phyloP scores from a whole-genome alignment of 2,888 invertebrate genomes.

The Chrysotoxum bicinctum region DNA sequence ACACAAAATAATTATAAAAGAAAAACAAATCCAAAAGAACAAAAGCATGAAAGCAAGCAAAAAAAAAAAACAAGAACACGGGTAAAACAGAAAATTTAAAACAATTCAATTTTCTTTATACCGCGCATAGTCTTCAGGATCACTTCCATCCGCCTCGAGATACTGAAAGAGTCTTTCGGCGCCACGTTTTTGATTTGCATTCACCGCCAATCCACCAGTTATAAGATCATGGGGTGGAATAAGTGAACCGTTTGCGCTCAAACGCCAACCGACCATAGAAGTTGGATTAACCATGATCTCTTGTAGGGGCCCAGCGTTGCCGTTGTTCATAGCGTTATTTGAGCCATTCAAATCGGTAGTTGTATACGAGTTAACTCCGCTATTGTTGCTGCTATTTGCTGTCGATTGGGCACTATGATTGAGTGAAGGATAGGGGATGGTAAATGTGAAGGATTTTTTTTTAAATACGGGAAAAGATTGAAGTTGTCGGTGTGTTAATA shows the following conservation, averaged over 20 bases:
- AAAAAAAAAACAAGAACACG: conserved; percentile 18
- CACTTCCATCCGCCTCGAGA: conserved; percentile 90
- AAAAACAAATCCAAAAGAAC: neutral
- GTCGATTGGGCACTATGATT: conserved; percentile 75
- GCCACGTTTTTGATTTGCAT: conserved; percentile 83
- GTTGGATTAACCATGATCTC: conserved; percentile 81
- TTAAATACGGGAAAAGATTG: conserved; percentile 54
- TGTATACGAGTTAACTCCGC: conserved; percentile 77
- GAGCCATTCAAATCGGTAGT: conserved; percentile 78
- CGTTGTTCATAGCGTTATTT: conserved; percentile 76
- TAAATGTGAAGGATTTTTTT: conserved; percentile 57
- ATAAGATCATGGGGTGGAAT: conserved; percentile 81
- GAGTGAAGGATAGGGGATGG: conserved; percentile 57
- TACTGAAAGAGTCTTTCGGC: conserved; percentile 88
- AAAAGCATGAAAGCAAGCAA: neutral
- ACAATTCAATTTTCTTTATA: conserved; percentile 73
- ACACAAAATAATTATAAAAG: neutral
- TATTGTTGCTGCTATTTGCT: conserved; percentile 79
- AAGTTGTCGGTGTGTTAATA: conserved; percentile 54
- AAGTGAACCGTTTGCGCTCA: conserved; percentile 81
- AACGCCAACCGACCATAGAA: conserved; percentile 81
- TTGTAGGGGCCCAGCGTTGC: conserved; percentile 79
- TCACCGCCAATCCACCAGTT: conserved; percentile 79
- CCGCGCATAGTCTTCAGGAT: conserved; percentile 83
- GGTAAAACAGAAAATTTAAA: conserved; percentile 74